Evolutionary conservation across 2,797 vertebrate genomes (phyloP), one percentile per base, ranked within the genome.

Genomic region (Babyrousa celebensis): DNA sequence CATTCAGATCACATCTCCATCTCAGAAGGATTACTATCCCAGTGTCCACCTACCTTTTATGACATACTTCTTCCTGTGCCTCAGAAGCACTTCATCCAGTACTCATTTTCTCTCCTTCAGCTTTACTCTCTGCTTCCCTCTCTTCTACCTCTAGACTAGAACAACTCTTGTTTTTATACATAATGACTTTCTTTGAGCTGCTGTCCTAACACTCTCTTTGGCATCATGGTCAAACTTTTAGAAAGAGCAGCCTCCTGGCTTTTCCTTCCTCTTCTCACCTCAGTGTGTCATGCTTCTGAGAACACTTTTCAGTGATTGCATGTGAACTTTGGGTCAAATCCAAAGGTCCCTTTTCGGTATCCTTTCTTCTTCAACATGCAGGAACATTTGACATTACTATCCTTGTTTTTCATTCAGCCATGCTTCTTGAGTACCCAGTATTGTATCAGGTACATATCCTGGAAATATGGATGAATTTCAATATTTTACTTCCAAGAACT

Each of bases 291-390:
- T 80, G 80, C 18, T 82, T 70, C 83, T 48, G 74, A 93, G 74
- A 89, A 89, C 6, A 54, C 17, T 87, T 74, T 88, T 58, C 16
- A 32, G 1, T 84, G 75, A 79, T 91, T 54, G 67, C 23, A 16
- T 18, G 2, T 60, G 84, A 89, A 52, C 71, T 91, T 95, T 54
- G 43, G 83, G 70, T 94, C 70, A 91, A 12, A 86, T 84, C 6
- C 70, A 75, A 63, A 89, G 79, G 74, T 85, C 43, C 92, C 70
- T 58, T 83, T 94, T 93, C 32, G 79, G 23, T 65, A 67, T 52
- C 85, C 48, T 67, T 77, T 85, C n/a, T 25, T 89, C 74, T 40
- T 75, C 10, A 91, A 60, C 36, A 20, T n/a, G 25, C 54, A 96
- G 58, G 91, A 70, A 79, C 93, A 79, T 29, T 40, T 79, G 60